Percentiles rank a stretch among this genome's conserved stretches.
These are phyloP conservation scores for Lasioglossum albipes DNA, from an alignment of 1,140 invertebrate genomes.

Conservation along the genomic window DNA sequence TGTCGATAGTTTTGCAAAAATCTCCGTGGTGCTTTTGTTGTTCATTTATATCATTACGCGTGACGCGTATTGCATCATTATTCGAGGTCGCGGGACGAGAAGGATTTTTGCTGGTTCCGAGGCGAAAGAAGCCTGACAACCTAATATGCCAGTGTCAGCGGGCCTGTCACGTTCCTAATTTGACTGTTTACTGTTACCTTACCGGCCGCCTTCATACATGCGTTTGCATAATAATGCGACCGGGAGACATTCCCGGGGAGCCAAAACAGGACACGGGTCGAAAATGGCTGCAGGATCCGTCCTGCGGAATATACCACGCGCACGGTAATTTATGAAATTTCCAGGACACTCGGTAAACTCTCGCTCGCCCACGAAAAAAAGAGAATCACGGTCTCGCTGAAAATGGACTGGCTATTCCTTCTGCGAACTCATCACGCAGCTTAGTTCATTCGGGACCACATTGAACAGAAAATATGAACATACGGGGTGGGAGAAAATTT, in stretches of 20 bases:
- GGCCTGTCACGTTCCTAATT: not conserved
- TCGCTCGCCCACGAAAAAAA: not conserved
- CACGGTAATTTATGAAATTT: not conserved
- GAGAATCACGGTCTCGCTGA: not conserved
- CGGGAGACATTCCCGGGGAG: not conserved
- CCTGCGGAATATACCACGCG: not conserved
- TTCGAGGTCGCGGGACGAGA: not conserved
- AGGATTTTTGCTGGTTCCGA: not conserved
- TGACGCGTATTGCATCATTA: not conserved
- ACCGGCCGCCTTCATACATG: slow-evolving; percentile 1
- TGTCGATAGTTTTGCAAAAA: too few relatives aligned
- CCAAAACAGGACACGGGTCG: not conserved
- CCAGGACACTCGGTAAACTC: not conserved
- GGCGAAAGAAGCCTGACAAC: not conserved
- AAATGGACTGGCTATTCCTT: not conserved
- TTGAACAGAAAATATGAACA: too few relatives aligned
- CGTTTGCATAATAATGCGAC: slow-evolving; percentile 4
- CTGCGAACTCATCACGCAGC: too few relatives aligned
- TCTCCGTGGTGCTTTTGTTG: too few relatives aligned
- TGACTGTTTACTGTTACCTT: slow-evolving; percentile 6
- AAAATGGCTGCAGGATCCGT: too few relatives aligned
- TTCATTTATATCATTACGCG: not conserved
- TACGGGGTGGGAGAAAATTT: too few relatives aligned
- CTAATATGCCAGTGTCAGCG: not conserved
- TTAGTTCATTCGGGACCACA: too few relatives aligned